phyloP scores from a whole-genome alignment of 2,797 vertebrate species.

The Enteromius afrohamiltoni region DNA sequence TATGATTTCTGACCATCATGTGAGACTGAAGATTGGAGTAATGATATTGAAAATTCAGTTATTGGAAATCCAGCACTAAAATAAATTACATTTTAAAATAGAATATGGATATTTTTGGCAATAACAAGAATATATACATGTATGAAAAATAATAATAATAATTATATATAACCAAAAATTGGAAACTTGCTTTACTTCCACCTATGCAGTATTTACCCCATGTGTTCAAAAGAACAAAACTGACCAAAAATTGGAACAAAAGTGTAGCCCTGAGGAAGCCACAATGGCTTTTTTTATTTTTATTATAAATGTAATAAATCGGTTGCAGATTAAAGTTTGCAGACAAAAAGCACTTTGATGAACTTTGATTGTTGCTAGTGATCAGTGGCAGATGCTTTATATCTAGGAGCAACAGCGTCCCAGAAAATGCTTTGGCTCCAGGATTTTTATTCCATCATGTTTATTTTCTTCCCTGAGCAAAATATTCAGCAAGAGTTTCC shows the following conservation, averaged over 20 bases:
- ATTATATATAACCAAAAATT: not conserved
- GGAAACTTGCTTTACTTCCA: not conserved
- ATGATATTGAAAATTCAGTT: not conserved
- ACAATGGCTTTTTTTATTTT: not conserved
- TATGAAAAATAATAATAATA: too few relatives aligned
- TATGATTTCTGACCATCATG: not conserved
- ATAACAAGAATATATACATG: not conserved
- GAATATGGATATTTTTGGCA: not conserved
- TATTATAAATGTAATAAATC: not conserved
- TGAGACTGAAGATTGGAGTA: not conserved
- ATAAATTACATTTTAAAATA: not conserved
- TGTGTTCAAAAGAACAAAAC: not conserved
- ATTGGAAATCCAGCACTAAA: not conserved
- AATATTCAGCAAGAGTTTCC: not conserved
- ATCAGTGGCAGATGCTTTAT: not conserved
- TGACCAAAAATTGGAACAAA: not conserved
- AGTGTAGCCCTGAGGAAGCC: not conserved
- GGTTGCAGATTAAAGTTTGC: not conserved
- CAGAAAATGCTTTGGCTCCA: not conserved
- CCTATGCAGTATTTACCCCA: not conserved
- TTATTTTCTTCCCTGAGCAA: conserved; percentile 6
- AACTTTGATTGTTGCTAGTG: not conserved
- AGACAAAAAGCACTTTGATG: not conserved
- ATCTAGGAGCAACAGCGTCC: not conserved
- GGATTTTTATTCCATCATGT: not conserved